These are phyloP conservation scores for Cataglyphis albicans DNA, from an alignment of 2,888 invertebrate species.

Conservation along the genomic window DNA sequence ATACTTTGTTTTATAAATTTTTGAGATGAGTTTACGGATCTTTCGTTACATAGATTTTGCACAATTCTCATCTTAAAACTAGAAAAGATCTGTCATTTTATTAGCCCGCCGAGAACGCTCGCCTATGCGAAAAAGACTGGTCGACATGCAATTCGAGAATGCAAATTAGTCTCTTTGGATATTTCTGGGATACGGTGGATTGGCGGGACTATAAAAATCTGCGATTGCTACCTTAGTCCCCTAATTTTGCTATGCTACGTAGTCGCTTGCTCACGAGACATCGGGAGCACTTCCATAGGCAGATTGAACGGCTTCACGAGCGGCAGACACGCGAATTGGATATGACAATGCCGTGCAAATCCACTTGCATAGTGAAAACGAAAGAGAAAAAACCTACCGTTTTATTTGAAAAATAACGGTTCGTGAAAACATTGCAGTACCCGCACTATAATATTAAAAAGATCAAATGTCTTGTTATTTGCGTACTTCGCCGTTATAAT, in stretches of 20 bases:
- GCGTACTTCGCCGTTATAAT: not conserved
- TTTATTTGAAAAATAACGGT: slow-evolving; percentile 39
- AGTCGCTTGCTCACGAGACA: slow-evolving; percentile 48
- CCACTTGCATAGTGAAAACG: slow-evolving; percentile 7
- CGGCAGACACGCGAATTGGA: slow-evolving; percentile 60
- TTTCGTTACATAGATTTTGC: not conserved
- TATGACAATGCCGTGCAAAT: slow-evolving; percentile 44
- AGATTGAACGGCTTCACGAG: slow-evolving; percentile 53
- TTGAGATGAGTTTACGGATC: not conserved
- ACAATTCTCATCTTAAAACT: not conserved
- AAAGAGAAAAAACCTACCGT: slow-evolving; percentile 11
- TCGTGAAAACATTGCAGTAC: not conserved
- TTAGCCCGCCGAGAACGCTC: not conserved
- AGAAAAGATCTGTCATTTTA: slow-evolving; percentile 13
- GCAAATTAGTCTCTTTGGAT: slow-evolving; percentile 63
- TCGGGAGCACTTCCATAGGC: slow-evolving; percentile 39
- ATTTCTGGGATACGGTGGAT: slow-evolving; percentile 54
- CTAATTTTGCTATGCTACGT: slow-evolving; percentile 52
- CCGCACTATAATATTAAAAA: slow-evolving; percentile 13
- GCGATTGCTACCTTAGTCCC: slow-evolving; percentile 62
- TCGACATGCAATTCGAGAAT: slow-evolving; percentile 60
- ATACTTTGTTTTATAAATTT: not conserved
- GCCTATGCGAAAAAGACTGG: slow-evolving; percentile 37
- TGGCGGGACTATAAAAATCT: slow-evolving; percentile 66
- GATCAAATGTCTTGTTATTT: slow-evolving; percentile 17